Evolutionary conservation across 2,797 vertebrate genomes (phyloP).

Genomic region (Acanthurus lineatus): DNA sequence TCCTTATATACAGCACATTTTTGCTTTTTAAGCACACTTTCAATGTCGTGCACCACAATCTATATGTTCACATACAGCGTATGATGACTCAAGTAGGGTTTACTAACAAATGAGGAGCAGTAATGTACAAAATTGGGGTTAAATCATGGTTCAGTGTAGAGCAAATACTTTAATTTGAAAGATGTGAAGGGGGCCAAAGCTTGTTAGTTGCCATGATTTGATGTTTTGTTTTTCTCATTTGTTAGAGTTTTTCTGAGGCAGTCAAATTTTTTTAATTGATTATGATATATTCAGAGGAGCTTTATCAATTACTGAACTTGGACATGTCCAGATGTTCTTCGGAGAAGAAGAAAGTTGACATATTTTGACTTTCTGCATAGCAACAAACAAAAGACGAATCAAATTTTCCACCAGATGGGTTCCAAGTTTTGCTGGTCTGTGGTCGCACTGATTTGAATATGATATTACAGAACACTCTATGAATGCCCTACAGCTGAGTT

Average conservation of each 20-base stretch:
- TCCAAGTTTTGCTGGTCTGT: constrained; percentile 29
- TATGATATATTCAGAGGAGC: constrained; percentile 6
- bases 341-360: constrained; percentile 4
- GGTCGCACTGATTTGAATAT: constrained; percentile 16
- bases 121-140: background rate
- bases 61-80: background rate
- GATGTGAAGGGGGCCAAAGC: constrained; percentile 13
- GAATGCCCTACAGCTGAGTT: constrained; percentile 5
- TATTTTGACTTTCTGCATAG: constrained; percentile 30
- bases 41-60: constrained; percentile 12
- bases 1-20: constrained; percentile 49
- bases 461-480: constrained; percentile 30
- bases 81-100: background rate
- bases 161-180: constrained; percentile 12
- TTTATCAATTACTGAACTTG: constrained; percentile 19
- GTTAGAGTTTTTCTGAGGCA: background rate
- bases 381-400: constrained; percentile 35
- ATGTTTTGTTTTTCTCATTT: constrained; percentile 32
- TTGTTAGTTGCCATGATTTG: constrained; percentile 39
- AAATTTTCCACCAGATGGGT: constrained; percentile 45
- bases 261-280: background rate
- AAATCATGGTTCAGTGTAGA: constrained; percentile 3
- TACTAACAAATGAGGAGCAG: background rate
- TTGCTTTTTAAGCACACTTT: constrained; percentile 22
- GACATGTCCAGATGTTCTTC: constrained; percentile 44